These are phyloP conservation scores for Pristionchus maxplancki DNA, from an alignment of 2,888 invertebrate genomes.

Conservation along the genomic window DNA sequence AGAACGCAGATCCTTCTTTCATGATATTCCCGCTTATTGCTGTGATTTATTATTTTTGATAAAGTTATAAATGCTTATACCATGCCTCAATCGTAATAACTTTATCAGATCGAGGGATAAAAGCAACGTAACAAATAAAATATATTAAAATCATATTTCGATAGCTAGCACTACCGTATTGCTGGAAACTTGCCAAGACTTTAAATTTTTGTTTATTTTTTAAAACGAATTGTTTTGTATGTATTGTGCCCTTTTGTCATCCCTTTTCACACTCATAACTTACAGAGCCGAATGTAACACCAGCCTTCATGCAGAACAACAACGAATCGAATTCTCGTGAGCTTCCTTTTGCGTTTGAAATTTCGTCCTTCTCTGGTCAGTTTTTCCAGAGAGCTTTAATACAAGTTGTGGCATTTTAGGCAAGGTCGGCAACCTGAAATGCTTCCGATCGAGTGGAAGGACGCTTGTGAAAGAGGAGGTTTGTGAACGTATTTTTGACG, in stretches of 20 bases:
- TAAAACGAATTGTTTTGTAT: not conserved
- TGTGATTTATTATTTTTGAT: not conserved
- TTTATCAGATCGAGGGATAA: not conserved
- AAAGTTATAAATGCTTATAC: not conserved
- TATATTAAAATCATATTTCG: not conserved
- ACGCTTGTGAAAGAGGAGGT: not conserved
- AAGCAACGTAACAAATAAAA: not conserved
- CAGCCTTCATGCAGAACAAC: not conserved
- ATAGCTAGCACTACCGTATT: not conserved
- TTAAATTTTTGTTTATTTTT: not conserved
- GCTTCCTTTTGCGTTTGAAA: too few relatives aligned
- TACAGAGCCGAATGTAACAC: conserved; percentile 6
- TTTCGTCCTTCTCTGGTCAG: not conserved
- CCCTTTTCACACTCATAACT: not conserved
- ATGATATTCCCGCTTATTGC: not conserved
- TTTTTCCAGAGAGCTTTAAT: not conserved
- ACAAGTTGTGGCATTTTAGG: not conserved
- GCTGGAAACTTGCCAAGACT: not conserved
- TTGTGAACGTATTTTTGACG: not conserved
- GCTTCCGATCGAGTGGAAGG: not conserved
- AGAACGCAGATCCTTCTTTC: not conserved
- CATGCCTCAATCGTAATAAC: not conserved
- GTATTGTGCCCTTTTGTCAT: not conserved
- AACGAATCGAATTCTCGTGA: not conserved
- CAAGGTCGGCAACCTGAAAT: not conserved